Percentiles rank a stretch among this genome's conserved stretches.
These are phyloP conservation scores for Ommatoiulus sabulosus DNA, from an alignment of 2,888 invertebrate species.

Conservation along the genomic window DNA sequence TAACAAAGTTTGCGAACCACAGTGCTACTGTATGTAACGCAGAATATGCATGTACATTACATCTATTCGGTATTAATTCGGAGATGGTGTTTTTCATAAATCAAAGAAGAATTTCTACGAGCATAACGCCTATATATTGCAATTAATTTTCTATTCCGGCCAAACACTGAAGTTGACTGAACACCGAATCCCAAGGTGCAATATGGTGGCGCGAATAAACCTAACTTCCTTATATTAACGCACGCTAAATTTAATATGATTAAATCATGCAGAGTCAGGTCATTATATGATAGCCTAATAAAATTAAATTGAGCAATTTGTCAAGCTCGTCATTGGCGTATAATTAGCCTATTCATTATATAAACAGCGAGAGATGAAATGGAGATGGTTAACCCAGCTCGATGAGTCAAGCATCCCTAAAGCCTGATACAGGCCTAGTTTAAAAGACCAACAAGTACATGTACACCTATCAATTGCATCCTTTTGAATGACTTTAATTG, in stretches of 20 bases:
- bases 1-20: too few species aligned
- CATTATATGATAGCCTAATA: neutral
- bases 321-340: neutral
- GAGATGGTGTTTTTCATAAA: too few species aligned
- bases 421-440: too few species aligned
- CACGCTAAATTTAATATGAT: neutral
- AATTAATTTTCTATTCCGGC: neutral
- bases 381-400: neutral
- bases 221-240: neutral
- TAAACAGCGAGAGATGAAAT: neutral
- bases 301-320: constrained; percentile 10
- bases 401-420: neutral
- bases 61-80: too few species aligned
- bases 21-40: too few species aligned
- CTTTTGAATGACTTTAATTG: too few species aligned
- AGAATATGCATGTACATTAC: too few species aligned
- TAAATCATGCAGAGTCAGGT: neutral
- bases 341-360: neutral
- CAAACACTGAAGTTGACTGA: too few species aligned
- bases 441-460: too few species aligned
- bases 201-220: neutral
- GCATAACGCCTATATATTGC: neutral
- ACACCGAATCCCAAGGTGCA: too few species aligned
- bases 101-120: too few species aligned
- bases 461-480: too few species aligned